A percentile compares a stretch with the other conserved stretches of the same genome.
These are phyloP conservation scores for Dolichallabes microphthalmus DNA, from an alignment of 2,113 vertebrate genomes.

Conservation along the genomic window DNA sequence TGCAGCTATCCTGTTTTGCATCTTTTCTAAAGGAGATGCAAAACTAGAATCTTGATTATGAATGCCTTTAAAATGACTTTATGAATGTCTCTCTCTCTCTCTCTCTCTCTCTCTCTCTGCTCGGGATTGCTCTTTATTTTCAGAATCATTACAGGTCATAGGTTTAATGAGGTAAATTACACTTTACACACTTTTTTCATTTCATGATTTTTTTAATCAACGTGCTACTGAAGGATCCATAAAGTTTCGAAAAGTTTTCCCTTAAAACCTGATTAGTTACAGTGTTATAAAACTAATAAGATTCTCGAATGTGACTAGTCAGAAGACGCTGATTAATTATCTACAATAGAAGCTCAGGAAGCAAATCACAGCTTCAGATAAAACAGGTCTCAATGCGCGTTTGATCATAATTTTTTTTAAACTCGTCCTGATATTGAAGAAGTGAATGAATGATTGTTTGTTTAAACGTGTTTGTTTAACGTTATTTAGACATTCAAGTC, in stretches of 20 bases:
- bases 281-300: background rate
- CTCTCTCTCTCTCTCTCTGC: background rate
- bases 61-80: background rate
- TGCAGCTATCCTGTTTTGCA: background rate
- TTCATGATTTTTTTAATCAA: background rate
- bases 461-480: background rate
- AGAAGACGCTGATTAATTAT: background rate
- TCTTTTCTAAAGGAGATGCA: background rate
- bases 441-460: too few relatives aligned
- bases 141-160: background rate
- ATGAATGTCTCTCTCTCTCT: background rate
- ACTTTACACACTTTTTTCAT: background rate
- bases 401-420: background rate
- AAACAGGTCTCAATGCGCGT: background rate
- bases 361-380: background rate
- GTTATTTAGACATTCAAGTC: background rate
- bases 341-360: background rate
- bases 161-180: background rate
- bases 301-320: background rate
- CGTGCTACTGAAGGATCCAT: background rate
- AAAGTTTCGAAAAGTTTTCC: background rate
- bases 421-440: background rate
- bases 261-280: background rate
- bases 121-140: background rate
- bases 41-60: background rate